Evolutionary conservation across 2,113 vertebrate genomes (phyloP).

Genomic region (Globicephala melas): DNA sequence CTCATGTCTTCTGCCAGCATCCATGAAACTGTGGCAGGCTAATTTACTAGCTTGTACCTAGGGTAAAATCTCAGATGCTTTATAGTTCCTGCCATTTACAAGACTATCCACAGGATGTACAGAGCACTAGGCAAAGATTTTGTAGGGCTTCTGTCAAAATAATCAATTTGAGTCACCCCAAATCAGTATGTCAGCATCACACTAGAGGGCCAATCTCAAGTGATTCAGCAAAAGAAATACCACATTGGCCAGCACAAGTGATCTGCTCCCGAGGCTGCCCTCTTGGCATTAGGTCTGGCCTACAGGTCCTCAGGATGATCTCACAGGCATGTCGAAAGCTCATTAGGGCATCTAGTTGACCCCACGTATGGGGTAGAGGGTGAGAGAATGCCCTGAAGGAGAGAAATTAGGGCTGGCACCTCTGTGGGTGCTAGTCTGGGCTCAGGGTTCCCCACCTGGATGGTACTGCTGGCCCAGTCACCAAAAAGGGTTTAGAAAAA

Average conservation of each 20-base stretch:
- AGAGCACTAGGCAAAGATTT: not conserved
- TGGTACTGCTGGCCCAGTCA: not conserved
- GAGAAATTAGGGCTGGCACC: not conserved
- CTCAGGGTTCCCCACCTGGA: not conserved
- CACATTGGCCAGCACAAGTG: not conserved
- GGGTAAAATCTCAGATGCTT: not conserved
- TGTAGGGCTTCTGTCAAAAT: not conserved
- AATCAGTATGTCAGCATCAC: not conserved
- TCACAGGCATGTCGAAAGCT: too few species aligned
- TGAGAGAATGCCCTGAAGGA: not conserved
- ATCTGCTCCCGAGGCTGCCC: not conserved
- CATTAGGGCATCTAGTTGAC: not conserved
- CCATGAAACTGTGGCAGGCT: not conserved
- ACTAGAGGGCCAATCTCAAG: not conserved
- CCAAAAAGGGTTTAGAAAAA: not conserved
- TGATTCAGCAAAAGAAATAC: not conserved
- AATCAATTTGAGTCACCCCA: not conserved
- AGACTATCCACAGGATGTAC: not conserved
- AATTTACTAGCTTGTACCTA: not conserved
- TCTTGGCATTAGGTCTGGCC: not conserved
- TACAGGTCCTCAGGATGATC: not conserved
- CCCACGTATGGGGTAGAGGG: not conserved
- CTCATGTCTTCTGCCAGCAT: not conserved
- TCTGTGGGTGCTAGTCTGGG: not conserved
- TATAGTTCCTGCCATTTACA: not conserved